These are phyloP conservation scores for Aproaerema taeniolella DNA, from an alignment of 2,888 invertebrate species.

Conservation along the genomic window DNA sequence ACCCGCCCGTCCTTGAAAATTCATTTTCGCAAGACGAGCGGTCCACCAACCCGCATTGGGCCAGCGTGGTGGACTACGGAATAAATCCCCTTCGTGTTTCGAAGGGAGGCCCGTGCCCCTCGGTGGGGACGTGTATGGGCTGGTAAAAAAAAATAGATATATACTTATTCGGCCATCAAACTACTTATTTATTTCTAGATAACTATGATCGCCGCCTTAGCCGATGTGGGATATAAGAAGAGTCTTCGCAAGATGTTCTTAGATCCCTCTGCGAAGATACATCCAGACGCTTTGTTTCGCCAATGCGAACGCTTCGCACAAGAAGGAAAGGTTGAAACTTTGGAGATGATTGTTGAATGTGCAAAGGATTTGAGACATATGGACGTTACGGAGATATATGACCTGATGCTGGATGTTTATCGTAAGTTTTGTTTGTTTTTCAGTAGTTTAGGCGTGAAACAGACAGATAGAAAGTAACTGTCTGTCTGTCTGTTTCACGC, in stretches of 20 bases:
- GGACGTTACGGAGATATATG: conserved; percentile 54
- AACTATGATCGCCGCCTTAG: conserved; percentile 68
- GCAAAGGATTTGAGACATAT: conserved; percentile 46
- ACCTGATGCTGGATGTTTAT: conserved; percentile 65
- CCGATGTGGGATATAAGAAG: conserved; percentile 72
- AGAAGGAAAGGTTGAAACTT: conserved; percentile 47
- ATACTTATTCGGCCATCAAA: not conserved
- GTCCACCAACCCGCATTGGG: too few species aligned
- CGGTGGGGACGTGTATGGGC: too few species aligned
- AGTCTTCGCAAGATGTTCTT: conserved; percentile 65
- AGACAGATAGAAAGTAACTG: too few species aligned
- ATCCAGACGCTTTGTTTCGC: conserved; percentile 66
- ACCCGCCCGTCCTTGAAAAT: too few species aligned
- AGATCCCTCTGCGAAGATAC: conserved; percentile 72
- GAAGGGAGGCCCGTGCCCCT: too few species aligned
- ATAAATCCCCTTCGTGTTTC: too few species aligned
- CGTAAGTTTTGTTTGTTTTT: conserved; percentile 57
- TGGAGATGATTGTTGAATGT: conserved; percentile 51
- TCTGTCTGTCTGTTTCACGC: too few species aligned
- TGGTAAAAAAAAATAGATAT: not conserved
- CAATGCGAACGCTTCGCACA: conserved; percentile 69
- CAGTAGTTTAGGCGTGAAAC: too few species aligned
- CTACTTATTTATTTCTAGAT: conserved; percentile 45
- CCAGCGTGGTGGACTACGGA: too few species aligned
- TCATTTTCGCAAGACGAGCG: too few species aligned